phyloP scores from a whole-genome alignment of 2,888 invertebrate genomes.

The Zygogramma bicolorata region DNA sequence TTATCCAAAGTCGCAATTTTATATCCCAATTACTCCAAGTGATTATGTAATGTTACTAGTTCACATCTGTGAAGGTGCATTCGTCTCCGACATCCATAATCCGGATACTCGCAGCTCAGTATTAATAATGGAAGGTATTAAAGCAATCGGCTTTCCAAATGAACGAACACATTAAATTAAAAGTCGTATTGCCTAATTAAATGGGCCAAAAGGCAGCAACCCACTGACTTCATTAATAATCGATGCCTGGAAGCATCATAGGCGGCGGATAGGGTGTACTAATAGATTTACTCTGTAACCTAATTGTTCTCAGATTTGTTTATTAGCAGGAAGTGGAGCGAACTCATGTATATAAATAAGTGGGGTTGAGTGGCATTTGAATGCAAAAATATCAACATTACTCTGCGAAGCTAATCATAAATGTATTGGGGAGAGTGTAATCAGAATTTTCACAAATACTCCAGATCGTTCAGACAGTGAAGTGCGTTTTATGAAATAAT shows the following conservation, averaged over 20 bases:
- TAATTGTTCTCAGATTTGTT: neutral
- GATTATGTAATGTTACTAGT: too few relatives aligned
- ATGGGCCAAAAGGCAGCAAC: constrained; percentile 34
- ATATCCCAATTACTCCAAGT: too few relatives aligned
- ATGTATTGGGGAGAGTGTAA: too few relatives aligned
- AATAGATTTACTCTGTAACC: constrained; percentile 9
- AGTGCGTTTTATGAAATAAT: too few relatives aligned
- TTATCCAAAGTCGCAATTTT: too few relatives aligned
- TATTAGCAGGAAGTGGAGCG: neutral
- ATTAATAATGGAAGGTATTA: constrained; percentile 14
- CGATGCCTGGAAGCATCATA: constrained; percentile 21
- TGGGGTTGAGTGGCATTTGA: too few relatives aligned
- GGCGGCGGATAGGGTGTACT: constrained; percentile 8
- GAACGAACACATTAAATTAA: constrained; percentile 33
- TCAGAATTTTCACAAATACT: too few relatives aligned
- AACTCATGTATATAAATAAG: too few relatives aligned
- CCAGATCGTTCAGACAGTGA: too few relatives aligned
- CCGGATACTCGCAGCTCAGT: neutral
- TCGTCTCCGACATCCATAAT: neutral
- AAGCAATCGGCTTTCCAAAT: constrained; percentile 33
- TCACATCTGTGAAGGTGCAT: neutral
- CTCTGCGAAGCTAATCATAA: too few relatives aligned
- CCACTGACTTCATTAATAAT: constrained; percentile 35
- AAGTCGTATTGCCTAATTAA: constrained; percentile 35
- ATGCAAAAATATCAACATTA: too few relatives aligned